phyloP scores from a whole-genome alignment of 2,888 invertebrate species.

The Mimas tiliae region DNA sequence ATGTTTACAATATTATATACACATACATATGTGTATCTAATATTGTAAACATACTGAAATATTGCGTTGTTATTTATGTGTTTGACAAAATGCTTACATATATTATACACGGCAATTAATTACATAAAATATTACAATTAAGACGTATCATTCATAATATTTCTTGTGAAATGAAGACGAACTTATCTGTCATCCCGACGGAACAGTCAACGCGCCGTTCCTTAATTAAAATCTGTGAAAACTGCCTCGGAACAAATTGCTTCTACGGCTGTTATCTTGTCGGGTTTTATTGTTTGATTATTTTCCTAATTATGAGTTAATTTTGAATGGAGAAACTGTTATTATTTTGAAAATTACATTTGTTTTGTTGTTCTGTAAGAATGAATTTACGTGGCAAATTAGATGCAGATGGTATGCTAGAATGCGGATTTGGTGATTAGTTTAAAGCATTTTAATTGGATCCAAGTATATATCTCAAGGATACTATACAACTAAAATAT shows the following conservation, averaged over 20 bases:
- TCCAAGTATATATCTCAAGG: slow-evolving; percentile 16
- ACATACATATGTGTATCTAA: not conserved
- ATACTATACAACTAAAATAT: slow-evolving; percentile 2
- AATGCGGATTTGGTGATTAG: slow-evolving; percentile 11
- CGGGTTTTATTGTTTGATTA: slow-evolving; percentile 36
- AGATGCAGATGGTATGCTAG: not conserved
- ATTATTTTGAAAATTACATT: not conserved
- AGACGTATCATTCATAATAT: slow-evolving; percentile 48
- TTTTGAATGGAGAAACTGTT: slow-evolving; percentile 3
- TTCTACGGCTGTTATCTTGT: slow-evolving; percentile 43
- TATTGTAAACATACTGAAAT: not conserved
- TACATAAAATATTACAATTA: slow-evolving; percentile 50
- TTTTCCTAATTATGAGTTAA: slow-evolving; percentile 36
- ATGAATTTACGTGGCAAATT: not conserved
- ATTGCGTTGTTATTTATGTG: not conserved
- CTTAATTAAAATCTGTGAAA: slow-evolving; percentile 61
- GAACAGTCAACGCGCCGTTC: slow-evolving; percentile 42
- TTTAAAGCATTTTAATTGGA: slow-evolving; percentile 11
- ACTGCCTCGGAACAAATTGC: slow-evolving; percentile 47
- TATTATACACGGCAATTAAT: slow-evolving; percentile 40
- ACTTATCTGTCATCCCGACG: slow-evolving; percentile 43
- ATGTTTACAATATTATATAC: not conserved
- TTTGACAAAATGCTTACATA: slow-evolving; percentile 33
- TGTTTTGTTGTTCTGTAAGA: slow-evolving; percentile 6
- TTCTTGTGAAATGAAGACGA: slow-evolving; percentile 40